Conservation (phyloP, 1,140 invertebrate species). For the Glossosoma conforme region DNA sequence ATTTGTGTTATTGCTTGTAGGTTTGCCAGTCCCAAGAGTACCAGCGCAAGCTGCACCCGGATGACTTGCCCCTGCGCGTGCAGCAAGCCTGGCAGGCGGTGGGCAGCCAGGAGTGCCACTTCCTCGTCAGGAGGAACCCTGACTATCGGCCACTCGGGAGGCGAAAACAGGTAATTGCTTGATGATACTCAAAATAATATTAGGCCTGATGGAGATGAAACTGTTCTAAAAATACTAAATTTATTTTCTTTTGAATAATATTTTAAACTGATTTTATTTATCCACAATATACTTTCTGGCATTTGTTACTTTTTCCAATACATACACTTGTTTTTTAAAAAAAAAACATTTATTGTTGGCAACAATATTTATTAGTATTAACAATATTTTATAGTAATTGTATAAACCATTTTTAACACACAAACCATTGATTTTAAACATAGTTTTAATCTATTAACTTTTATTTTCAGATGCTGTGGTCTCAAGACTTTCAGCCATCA, state of each 20-base stretch:
- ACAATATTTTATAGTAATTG: too few relatives aligned
- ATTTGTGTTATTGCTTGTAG: conserved; percentile 38
- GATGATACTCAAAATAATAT: too few relatives aligned
- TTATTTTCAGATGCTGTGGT: conserved; percentile 30
- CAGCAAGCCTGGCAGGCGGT: conserved; percentile 68
- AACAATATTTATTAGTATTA: too few relatives aligned
- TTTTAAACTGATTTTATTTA: too few relatives aligned
- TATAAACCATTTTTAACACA: neutral
- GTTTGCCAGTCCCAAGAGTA: conserved; percentile 65
- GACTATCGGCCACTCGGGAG: conserved; percentile 64
- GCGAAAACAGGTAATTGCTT: conserved; percentile 52
- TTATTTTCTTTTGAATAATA: too few relatives aligned
- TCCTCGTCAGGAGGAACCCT: conserved; percentile 70
- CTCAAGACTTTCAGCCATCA: conserved; percentile 28
- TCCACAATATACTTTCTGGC: too few relatives aligned
- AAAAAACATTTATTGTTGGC: too few relatives aligned
- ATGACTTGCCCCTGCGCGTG: conserved; percentile 78
- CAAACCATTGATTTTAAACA: neutral
- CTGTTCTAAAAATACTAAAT: too few relatives aligned
- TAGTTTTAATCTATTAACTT: conserved; percentile 7
- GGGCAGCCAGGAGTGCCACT: conserved; percentile 60
- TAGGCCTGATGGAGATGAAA: too few relatives aligned
- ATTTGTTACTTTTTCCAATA: too few relatives aligned
- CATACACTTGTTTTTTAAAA: too few relatives aligned
- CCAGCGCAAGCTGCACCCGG: conserved; percentile 79